phyloP scores from a whole-genome alignment of 2,888 invertebrate species.

The Nomada fucata region DNA sequence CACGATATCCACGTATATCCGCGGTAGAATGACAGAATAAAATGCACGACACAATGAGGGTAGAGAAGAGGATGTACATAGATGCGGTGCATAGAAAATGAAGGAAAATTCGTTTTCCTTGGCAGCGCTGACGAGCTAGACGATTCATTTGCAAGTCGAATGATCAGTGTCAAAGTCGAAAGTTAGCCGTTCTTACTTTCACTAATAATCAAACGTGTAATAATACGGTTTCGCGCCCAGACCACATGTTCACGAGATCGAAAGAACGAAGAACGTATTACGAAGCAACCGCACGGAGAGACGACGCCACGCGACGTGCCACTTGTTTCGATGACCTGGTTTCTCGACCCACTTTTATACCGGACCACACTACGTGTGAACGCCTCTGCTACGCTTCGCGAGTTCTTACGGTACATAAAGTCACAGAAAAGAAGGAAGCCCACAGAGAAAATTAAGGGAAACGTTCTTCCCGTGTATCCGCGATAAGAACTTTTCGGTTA shows the following conservation, averaged over 20 bases:
- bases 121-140: not conserved
- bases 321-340: conserved; percentile 84
- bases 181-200: conserved; percentile 80
- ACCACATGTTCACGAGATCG: conserved; percentile 51
- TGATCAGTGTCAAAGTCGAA: conserved; percentile 75
- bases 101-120: not conserved
- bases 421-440: conserved; percentile 24
- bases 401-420: conserved; percentile 57
- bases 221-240: conserved; percentile 60
- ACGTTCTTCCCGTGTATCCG: not conserved
- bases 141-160: conserved; percentile 22
- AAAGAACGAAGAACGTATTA: conserved; percentile 33
- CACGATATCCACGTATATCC: not conserved
- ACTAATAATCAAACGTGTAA: conserved; percentile 78
- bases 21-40: not conserved
- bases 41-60: not conserved
- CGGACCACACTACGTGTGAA: conserved; percentile 75
- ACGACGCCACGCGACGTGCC: conserved; percentile 76
- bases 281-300: conserved; percentile 36
- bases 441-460: conserved; percentile 11
- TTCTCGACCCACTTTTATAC: conserved; percentile 82
- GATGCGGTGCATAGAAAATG: not conserved
- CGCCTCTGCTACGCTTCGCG: conserved; percentile 72
- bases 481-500: conserved; percentile 1
- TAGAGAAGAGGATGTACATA: not conserved